Base-by-base conservation (phyloP, 2,888 invertebrate genomes). In the Itoplectis maculator region DNA sequence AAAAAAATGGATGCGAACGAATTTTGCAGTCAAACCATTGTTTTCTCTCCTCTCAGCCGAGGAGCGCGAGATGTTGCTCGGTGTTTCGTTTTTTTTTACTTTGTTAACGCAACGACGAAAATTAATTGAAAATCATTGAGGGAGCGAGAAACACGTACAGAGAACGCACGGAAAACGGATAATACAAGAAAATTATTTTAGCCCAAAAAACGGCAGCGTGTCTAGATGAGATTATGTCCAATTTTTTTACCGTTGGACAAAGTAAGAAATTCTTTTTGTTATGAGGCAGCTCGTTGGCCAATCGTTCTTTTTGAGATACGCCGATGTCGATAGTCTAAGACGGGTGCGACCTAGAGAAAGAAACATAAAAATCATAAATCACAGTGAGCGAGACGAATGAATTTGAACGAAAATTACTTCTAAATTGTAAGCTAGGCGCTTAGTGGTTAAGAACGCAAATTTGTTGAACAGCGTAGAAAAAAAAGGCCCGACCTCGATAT, bases 341-440 rank as follows among this genome's bases (percentile, higher is more conserved):
- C 42, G n/a, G 13, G 42, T 66, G 49, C 47, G 72, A 61, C 37
- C 42, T 37, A 69, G 45, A 47, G 45, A 61, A 66, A 68, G 29
- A 49, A 15, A 37, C 49, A 79, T 37, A 73, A 63, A 70, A 63
- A 37, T 40, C 2, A 68, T 13, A 51, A 45, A 82, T 82, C 76
- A 75, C 70, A 65, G 51, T 49, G 49, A 66, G 66, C 56, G 42
- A 70, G 37, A 88, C 86, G 85, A 87, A 89, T 86, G 83, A 88
- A 89, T 88, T 88, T 78, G 83, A 88, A 37, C 9, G 37, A 35
- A 37, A 15, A 65, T 37, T 89, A 88, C 86, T 90, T 87, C 87
- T 87, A 89, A 91, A 88, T 83, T 91, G 88, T 91, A 91, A 89
- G 88, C 85, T 91, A 89, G 87, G 79, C 86, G 86, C 85, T 85